phyloP scores from a whole-genome alignment of 2,888 invertebrate species.

The Sepiola atlantica region DNA sequence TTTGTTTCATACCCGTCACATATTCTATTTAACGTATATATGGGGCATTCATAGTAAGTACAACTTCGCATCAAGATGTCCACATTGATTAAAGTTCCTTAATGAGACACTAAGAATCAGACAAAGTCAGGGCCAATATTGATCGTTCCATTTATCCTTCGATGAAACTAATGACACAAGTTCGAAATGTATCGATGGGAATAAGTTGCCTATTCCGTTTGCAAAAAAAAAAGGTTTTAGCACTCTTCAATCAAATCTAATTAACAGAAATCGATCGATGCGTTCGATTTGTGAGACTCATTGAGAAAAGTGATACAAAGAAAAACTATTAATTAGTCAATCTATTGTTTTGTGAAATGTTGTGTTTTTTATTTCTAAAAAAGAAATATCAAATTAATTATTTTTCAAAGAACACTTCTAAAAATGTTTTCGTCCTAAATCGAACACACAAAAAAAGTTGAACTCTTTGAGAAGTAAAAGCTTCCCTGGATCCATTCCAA shows the following conservation, averaged over 20 bases:
- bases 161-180: background rate
- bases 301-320: background rate
- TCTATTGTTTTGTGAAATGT: background rate
- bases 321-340: background rate
- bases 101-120: no score
- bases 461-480: background rate
- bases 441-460: background rate
- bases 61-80: no score
- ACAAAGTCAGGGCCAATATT: no score
- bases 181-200: background rate
- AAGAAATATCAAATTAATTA: background rate
- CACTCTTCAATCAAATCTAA: background rate
- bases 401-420: background rate
- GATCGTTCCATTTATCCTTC: background rate
- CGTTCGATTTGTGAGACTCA: background rate
- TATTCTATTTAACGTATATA: no score
- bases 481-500: no score
- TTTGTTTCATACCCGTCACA: no score
- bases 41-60: no score
- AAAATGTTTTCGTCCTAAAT: background rate
- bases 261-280: background rate
- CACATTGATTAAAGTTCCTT: no score
- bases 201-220: background rate
- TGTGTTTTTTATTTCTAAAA: background rate
- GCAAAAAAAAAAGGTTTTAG: background rate